Conservation (phyloP, 2,113 vertebrate species). For the Myiozetetes cayanensis region DNA sequence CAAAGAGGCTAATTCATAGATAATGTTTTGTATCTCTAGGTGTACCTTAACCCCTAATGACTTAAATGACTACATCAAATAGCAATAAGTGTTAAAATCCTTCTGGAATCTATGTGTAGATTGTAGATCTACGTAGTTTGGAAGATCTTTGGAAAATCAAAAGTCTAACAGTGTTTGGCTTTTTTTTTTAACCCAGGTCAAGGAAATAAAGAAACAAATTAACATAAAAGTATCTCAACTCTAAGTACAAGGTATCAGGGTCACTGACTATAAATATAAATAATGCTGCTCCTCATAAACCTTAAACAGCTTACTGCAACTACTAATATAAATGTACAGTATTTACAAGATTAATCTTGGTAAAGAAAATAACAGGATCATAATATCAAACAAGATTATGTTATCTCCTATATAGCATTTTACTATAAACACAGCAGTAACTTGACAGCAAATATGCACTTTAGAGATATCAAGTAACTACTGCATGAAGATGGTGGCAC, state of each 20-base stretch:
- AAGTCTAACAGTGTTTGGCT: neutral
- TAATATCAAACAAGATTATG: conserved; percentile 19
- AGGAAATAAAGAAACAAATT: neutral
- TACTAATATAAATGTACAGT: conserved; percentile 12
- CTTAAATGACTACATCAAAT: neutral
- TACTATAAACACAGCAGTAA: neutral
- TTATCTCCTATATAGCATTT: neutral
- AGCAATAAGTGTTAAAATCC: neutral
- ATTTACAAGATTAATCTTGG: conserved; percentile 43
- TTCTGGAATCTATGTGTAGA: neutral
- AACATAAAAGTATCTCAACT: neutral
- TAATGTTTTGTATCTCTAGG: neutral
- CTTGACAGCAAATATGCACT: neutral
- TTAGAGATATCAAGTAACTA: neutral
- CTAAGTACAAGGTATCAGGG: neutral
- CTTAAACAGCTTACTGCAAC: conserved; percentile 22
- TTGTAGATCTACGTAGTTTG: neutral
- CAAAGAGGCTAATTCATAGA: neutral
- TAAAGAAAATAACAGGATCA: conserved; percentile 24
- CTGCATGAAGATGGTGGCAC: neutral
- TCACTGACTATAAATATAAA: conserved; percentile 18
- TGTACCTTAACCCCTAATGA: neutral
- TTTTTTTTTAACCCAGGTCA: neutral
- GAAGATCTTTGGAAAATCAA: neutral
- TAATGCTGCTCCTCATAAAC: neutral